These are phyloP conservation scores for Tursiops truncatus DNA, from an alignment of 2,113 vertebrate genomes.

Conservation along the genomic window DNA sequence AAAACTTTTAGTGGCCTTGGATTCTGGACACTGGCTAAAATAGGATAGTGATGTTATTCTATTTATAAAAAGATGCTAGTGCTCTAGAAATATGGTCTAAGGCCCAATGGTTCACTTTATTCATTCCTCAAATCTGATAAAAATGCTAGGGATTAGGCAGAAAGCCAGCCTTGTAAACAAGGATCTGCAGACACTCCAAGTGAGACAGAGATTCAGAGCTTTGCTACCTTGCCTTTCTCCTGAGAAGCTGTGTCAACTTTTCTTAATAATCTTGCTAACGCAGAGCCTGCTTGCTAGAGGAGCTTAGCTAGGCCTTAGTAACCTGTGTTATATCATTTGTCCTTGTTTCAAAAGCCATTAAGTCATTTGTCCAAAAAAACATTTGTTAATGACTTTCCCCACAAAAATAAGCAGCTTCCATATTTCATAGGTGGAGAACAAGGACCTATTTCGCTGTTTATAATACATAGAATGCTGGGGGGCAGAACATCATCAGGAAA, in stretches of 20 bases:
- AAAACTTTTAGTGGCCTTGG: neutral
- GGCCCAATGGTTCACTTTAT: conserved; percentile 31
- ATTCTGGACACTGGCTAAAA: neutral
- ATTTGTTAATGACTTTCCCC: neutral
- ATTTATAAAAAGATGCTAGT: conserved; percentile 38
- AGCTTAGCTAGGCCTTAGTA: neutral
- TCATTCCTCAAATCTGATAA: conserved; percentile 58
- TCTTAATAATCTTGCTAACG: neutral
- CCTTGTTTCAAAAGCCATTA: neutral
- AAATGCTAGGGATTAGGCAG: conserved; percentile 61
- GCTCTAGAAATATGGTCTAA: conserved; percentile 45
- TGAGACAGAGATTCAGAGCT: conserved; percentile 31
- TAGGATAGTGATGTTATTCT: neutral
- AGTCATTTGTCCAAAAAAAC: neutral
- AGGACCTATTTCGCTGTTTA: neutral
- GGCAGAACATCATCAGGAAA: neutral
- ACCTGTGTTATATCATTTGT: neutral
- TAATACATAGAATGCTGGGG: neutral
- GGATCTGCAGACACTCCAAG: conserved; percentile 31
- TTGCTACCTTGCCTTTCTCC: conserved; percentile 40
- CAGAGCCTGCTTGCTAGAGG: neutral
- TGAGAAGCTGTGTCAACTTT: conserved; percentile 49
- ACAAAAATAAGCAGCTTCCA: neutral
- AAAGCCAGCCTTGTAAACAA: conserved; percentile 61
- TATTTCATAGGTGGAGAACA: neutral